Evolutionary conservation across 2,113 vertebrate species (phyloP).

Genomic region (Heterotis niloticus): DNA sequence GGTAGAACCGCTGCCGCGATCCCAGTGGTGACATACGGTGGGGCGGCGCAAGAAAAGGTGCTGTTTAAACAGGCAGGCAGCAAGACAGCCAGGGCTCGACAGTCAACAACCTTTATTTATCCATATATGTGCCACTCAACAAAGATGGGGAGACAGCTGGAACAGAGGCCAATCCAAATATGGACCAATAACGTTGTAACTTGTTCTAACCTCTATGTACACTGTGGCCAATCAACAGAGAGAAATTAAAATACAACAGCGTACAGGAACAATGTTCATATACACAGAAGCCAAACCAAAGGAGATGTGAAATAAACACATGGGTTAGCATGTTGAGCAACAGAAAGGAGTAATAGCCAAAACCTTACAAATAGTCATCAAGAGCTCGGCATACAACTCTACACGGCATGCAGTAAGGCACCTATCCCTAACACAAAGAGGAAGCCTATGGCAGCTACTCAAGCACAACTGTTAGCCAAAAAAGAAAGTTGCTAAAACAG

Average conservation of each 20-base stretch:
- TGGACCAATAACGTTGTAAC: constrained; percentile 61
- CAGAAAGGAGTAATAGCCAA: constrained; percentile 57
- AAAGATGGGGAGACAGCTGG: constrained; percentile 53
- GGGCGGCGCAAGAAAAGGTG: too few species aligned
- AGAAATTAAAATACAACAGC: constrained; percentile 61
- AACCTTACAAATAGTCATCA: constrained; percentile 56
- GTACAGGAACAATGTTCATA: constrained; percentile 66
- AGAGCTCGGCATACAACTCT: constrained; percentile 71
- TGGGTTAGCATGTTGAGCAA: constrained; percentile 65
- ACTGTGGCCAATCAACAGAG: constrained; percentile 58
- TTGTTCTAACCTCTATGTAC: constrained; percentile 52
- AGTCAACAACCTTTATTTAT: constrained; percentile 76
- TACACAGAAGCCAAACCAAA: constrained; percentile 62
- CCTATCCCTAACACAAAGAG: constrained; percentile 74
- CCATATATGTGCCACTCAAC: constrained; percentile 69
- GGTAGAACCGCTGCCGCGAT: too few species aligned
- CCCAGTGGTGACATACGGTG: too few species aligned
- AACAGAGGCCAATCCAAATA: constrained; percentile 60
- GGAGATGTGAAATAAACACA: constrained; percentile 64
- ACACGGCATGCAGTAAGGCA: constrained; percentile 78
- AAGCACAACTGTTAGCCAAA: constrained; percentile 67
- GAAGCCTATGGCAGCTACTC: constrained; percentile 69
- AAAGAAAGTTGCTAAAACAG: constrained; percentile 46
- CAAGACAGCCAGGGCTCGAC: constrained; percentile 37
- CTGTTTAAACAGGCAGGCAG: too few species aligned